Evolutionary conservation across 1,140 invertebrate species (phyloP), one percentile per base, ranked within the genome.

Genomic region (Catajapyx aquilonaris): DNA sequence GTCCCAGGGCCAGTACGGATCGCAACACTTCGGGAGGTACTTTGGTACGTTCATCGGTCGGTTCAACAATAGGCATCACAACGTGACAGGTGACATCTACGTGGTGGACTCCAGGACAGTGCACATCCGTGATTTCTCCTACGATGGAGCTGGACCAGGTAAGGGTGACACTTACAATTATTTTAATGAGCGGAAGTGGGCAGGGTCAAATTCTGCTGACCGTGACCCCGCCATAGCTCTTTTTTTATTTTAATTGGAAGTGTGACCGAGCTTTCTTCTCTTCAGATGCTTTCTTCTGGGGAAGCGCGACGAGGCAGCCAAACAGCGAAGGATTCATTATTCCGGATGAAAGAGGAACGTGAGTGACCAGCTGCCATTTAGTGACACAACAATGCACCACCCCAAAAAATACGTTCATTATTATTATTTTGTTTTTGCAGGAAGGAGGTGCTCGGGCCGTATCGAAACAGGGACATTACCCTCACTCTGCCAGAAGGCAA

Each of bases 61-160:
- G 51, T 63, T 88, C 46, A 73, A 68, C 13, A 64, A 73, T 53
- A 62, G 81, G 38, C 72, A 85, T 52, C 84, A 91, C 58, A 73
- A 69, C 34, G 78, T 88, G 41, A 73, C 69, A 39, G 85, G 85
- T 10, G 71, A 78, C 49, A 78, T 90, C 20, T 90, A 74, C 55
- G 83, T 81, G 1, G 81, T 87, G 0, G 83, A 90, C 56, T 73
- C 76, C 20, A 64, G 79, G 45, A 88, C 83, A 22, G 53, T 91
- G 22, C 81, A 81, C 60, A 69, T 91, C 44, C 76, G 81, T 53
- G 75, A 79, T 54, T 86, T 88, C 52, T 76, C 68, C 15, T 90
- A 88, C 50, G 84, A 90, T 48, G 84, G 85, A 40, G 71, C 79
- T 54, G 85, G 80, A 34, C 83, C 83, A 56, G 76, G 81, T 85